phyloP scores from a whole-genome alignment of 2,888 invertebrate species.

The Papilio demoleus region DNA sequence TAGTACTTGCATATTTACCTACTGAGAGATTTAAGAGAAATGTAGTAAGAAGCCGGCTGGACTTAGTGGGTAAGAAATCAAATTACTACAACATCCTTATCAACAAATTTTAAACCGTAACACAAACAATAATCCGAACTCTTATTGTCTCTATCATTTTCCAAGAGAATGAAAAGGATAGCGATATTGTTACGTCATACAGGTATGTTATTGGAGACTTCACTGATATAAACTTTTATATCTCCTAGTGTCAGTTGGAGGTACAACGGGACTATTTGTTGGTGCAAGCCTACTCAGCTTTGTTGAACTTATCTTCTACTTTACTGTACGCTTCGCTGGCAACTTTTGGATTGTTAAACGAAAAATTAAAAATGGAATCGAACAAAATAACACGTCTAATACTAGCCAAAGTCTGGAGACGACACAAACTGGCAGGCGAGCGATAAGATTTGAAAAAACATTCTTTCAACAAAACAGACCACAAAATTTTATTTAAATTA shows the following conservation, averaged over 20 bases:
- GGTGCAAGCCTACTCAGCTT: slow-evolving; percentile 87
- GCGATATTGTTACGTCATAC: not conserved
- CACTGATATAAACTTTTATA: slow-evolving; percentile 11
- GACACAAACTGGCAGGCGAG: slow-evolving; percentile 4
- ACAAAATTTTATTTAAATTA: not conserved
- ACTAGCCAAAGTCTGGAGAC: not conserved
- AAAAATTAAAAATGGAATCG: slow-evolving; percentile 42
- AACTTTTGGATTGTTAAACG: slow-evolving; percentile 62
- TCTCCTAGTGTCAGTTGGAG: slow-evolving; percentile 85
- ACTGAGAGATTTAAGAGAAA: slow-evolving; percentile 86
- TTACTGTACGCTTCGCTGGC: slow-evolving; percentile 79
- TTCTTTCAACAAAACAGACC: not conserved
- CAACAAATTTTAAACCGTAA: too few species aligned
- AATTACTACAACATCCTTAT: too few species aligned
- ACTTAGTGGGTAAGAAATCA: slow-evolving; percentile 84
- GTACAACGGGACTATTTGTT: slow-evolving; percentile 86
- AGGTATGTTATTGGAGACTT: not conserved
- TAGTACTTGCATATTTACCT: slow-evolving; percentile 84
- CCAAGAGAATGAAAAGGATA: not conserved
- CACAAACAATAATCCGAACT: not conserved
- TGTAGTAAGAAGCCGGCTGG: slow-evolving; percentile 85
- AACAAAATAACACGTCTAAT: not conserved
- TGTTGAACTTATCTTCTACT: slow-evolving; percentile 85
- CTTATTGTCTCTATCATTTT: not conserved
- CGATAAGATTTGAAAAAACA: slow-evolving; percentile 22